Conservation (phyloP, 2,113 vertebrate species). For the Anhinga rufa region DNA sequence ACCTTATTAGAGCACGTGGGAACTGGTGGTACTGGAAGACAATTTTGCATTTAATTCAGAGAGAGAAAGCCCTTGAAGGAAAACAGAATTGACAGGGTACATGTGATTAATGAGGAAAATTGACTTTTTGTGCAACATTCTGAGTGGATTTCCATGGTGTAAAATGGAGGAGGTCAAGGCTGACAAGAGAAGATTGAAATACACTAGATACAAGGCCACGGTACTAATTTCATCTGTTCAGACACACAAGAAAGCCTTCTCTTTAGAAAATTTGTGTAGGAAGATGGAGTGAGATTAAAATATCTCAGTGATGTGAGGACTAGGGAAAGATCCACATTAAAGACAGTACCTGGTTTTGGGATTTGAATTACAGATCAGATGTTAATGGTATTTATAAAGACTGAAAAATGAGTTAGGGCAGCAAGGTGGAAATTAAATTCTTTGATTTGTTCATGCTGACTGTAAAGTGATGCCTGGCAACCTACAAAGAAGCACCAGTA, state of each 20-base stretch:
- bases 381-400: neutral
- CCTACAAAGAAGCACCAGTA: neutral
- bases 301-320: neutral
- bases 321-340: neutral
- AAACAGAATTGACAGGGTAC: neutral
- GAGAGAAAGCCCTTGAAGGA: neutral
- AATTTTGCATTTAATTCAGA: neutral
- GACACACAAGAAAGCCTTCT: neutral
- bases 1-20: neutral
- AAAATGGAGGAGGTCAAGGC: neutral
- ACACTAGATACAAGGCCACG: neutral
- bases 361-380: neutral
- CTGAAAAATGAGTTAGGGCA: neutral
- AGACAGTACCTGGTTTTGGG: neutral
- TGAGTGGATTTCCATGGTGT: neutral
- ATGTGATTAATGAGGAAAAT: neutral
- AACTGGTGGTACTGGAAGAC: neutral
- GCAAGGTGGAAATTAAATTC: neutral
- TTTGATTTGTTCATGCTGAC: neutral
- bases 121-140: neutral
- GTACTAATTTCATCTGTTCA: neutral
- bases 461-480: neutral
- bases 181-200: neutral
- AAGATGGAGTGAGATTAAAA: neutral
- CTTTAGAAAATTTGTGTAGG: neutral